Evolutionary conservation across 1,140 invertebrate species (phyloP), one percentile per base, ranked within the genome.

Genomic region (Nautilus pompilius): DNA sequence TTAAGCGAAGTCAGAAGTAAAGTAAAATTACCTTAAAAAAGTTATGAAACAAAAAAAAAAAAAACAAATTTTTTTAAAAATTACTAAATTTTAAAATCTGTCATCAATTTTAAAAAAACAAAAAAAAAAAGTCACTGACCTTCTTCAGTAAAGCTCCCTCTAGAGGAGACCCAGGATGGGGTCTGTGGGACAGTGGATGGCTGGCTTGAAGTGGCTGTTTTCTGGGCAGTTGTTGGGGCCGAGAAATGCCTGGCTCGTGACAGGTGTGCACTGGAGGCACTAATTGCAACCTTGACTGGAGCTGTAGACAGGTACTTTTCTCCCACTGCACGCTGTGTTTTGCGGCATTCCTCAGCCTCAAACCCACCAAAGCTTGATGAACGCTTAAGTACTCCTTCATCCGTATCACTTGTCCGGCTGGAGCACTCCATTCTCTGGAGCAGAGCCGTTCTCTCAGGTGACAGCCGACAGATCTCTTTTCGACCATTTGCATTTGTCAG

Each of bases 321-420:
- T 10, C 30, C 53, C 26, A 67, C 33, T 54, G 45, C 56, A 30
- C 61, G 30, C 59, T 59, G 3, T 59, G 13, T 22, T 62, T 48
- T 29, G 20, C n/a, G 22, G n/a, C 49, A 24, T 22, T 28, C 49
- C 20, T 53, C 49, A 0, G 49, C 49, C 8, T 53, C 49, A 53
- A 53, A 72, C 0, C 74, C 74, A 22, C 72, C 71, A 71, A 76
- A 79, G 67, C 77, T 79, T 6, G 73, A 74, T 15, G 72, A 77
- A 30, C 71, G 72, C 28, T 73, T 73, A 33, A 75, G 53, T 5
- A 60, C 54, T 48, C 22, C 26, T 20, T 60, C 22, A 26, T 53
- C 60, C 10, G 56, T 53, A 15, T 56, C 58, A 22, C 60, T 60
- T 17, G 49, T 36, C 2, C 33, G 22, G 62, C 66, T 59, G 13